A percentile compares a stretch with the other conserved stretches of the same genome.
These are phyloP conservation scores for Gila orcuttii DNA, from an alignment of 2,113 vertebrate species.

Conservation along the genomic window DNA sequence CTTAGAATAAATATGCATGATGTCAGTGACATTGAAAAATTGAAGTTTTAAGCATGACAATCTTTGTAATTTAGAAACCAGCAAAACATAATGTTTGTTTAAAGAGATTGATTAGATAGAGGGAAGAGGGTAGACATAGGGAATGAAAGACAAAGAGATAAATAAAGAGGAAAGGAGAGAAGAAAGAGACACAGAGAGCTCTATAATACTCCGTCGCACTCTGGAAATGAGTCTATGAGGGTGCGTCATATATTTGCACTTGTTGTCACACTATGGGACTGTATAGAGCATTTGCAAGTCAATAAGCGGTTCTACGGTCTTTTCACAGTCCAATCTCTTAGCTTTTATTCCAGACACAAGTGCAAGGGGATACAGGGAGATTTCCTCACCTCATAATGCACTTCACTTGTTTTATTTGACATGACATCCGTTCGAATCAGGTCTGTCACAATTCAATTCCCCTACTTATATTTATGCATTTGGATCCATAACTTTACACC, in stretches of 20 bases:
- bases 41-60: constrained; percentile 33
- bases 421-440: constrained; percentile 55
- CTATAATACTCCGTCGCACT: constrained; percentile 27
- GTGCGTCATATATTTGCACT: constrained; percentile 59
- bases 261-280: constrained; percentile 47
- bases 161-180: background rate
- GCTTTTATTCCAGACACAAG: constrained; percentile 43
- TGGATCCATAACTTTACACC: constrained; percentile 30
- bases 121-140: background rate
- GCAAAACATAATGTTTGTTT: constrained; percentile 6
- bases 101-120: constrained; percentile 7
- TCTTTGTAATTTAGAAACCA: constrained; percentile 23
- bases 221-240: constrained; percentile 33
- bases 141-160: background rate
- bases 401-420: constrained; percentile 67
- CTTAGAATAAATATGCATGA: constrained; percentile 39
- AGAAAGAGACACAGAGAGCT: constrained; percentile 15
- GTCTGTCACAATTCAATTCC: constrained; percentile 52
- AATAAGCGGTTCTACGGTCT: constrained; percentile 56
- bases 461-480: constrained; percentile 57
- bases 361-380: constrained; percentile 39
- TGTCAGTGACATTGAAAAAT: constrained; percentile 18
- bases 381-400: constrained; percentile 61
- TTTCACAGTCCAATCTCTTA: constrained; percentile 53
- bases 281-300: constrained; percentile 57